Evolutionary conservation across 2,797 vertebrate species (phyloP).

Genomic region (Lutjanus argentimaculatus): DNA sequence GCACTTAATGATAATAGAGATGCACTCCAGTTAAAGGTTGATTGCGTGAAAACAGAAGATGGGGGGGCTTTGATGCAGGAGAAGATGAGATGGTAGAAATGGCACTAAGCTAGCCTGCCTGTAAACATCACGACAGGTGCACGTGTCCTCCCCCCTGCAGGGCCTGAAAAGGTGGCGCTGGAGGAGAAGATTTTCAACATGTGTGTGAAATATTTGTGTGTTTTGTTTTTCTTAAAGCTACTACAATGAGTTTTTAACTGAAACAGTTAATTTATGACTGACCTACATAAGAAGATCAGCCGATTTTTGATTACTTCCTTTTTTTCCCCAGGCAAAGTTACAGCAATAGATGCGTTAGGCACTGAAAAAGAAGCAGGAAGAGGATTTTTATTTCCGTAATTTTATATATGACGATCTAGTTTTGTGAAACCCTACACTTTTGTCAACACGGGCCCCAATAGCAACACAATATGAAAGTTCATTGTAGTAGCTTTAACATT

Average conservation of each 20-base stretch:
- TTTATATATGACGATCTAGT: too few species aligned
- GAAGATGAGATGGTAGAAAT: neutral
- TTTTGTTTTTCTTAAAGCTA: constrained; percentile 21
- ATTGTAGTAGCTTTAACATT: neutral
- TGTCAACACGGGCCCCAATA: too few species aligned
- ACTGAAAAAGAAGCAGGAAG: too few species aligned
- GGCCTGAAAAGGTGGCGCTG: neutral
- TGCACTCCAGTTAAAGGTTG: constrained; percentile 19
- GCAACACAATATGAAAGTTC: too few species aligned
- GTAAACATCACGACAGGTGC: neutral
- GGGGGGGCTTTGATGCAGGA: neutral
- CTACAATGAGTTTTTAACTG: too few species aligned
- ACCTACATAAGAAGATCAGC: too few species aligned
- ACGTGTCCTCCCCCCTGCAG: neutral
- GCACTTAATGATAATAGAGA: constrained; percentile 14
- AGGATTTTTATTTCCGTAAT: too few species aligned
- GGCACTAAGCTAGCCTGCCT: neutral
- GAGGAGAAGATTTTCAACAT: neutral
- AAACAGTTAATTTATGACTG: too few species aligned
- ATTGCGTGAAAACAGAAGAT: constrained; percentile 7
- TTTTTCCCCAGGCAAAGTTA: too few species aligned
- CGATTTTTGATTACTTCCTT: too few species aligned
- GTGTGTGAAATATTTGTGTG: constrained; percentile 38
- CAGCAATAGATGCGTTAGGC: too few species aligned
- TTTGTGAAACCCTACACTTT: too few species aligned